Base-by-base conservation (phyloP, 2,888 invertebrate species). In the Eumacrocentrus americanus region DNA sequence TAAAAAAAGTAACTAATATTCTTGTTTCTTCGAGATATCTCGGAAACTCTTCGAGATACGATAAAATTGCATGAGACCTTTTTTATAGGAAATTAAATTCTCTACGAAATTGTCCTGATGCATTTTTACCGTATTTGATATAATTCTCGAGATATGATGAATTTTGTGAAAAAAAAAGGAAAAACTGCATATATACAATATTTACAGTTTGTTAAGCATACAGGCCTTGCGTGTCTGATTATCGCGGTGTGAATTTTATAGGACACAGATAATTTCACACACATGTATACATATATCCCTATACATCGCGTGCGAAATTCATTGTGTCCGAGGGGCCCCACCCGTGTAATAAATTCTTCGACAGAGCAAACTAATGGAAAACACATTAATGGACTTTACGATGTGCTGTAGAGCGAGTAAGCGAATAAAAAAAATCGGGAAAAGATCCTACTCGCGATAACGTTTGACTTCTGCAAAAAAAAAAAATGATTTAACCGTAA, bases 181-280 rank as follows among this genome's bases (percentile, higher is more conserved):
- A n/a, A n/a, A n/a, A n/a, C n/a, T n/a, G n/a, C n/a, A n/a, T n/a
- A n/a, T n/a, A n/a, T n/a, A n/a, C n/a, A n/a, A n/a, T n/a, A n/a
- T n/a, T n/a, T n/a, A n/a, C n/a, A n/a, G n/a, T 42, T 42, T 9
- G 20, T 18, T 42, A 42, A 42, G 16, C 18, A 42, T 42, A 18
- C 6, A 42, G 42, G 42, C 23, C 12, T 25, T n/a, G 25, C 46
- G 46, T 46, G 46, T n/a, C 23, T n/a, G 6, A 23, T 46, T 46
- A 22, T 14, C n/a, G 22, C 46, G 25, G 25, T 46, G 25, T 25
- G 25, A n/a, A 46, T 25, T 46, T 46, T 23, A 46, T 23, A 46
- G 6, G 46, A 46, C 23, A 25, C 7, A 42, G 20, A 7, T 18
- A 42, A 16, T 20, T 35, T 7, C 2, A 35, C 3, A 35, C 4